Evolutionary conservation across 2,797 vertebrate genomes (phyloP).

Genomic region (Fistularia commersonii): DNA sequence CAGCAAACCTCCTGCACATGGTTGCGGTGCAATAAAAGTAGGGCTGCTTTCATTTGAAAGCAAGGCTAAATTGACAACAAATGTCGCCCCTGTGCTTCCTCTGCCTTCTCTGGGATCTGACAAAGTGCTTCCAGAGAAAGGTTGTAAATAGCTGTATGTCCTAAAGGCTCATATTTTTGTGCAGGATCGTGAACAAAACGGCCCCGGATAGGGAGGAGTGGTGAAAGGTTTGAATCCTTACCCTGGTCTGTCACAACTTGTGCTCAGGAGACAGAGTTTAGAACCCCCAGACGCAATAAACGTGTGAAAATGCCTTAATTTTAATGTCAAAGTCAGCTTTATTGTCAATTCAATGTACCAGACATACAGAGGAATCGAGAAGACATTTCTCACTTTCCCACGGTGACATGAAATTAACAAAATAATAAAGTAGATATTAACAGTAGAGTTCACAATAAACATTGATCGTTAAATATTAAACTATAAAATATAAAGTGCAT

Average conservation of each 20-base stretch:
- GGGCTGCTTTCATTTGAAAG: slow-evolving; percentile 46
- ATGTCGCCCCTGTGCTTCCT: slow-evolving; percentile 37
- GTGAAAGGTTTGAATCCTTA: slow-evolving; percentile 23
- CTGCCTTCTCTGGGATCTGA: slow-evolving; percentile 25
- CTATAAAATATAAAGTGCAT: too few relatives aligned
- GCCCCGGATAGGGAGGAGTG: background rate
- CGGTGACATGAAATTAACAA: too few relatives aligned
- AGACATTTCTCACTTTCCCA: too few relatives aligned
- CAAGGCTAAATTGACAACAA: slow-evolving; percentile 65
- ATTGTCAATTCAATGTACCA: too few relatives aligned
- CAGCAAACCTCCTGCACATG: slow-evolving; percentile 49
- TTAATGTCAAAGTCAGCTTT: too few relatives aligned
- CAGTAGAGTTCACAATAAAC: too few relatives aligned
- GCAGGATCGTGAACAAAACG: background rate
- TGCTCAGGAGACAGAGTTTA: background rate
- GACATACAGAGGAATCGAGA: too few relatives aligned
- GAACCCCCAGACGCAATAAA: too few relatives aligned
- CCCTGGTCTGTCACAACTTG: slow-evolving; percentile 2
- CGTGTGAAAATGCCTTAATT: too few relatives aligned
- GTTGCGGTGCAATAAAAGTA: slow-evolving; percentile 56
- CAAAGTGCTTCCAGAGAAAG: slow-evolving; percentile 49
- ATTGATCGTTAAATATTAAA: too few relatives aligned
- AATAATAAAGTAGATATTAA: too few relatives aligned
- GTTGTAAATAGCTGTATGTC: slow-evolving; percentile 20
- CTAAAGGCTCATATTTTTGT: slow-evolving; percentile 26